These are phyloP conservation scores for Sesia bembeciformis DNA, from an alignment of 2,888 invertebrate species.

Conservation along the genomic window DNA sequence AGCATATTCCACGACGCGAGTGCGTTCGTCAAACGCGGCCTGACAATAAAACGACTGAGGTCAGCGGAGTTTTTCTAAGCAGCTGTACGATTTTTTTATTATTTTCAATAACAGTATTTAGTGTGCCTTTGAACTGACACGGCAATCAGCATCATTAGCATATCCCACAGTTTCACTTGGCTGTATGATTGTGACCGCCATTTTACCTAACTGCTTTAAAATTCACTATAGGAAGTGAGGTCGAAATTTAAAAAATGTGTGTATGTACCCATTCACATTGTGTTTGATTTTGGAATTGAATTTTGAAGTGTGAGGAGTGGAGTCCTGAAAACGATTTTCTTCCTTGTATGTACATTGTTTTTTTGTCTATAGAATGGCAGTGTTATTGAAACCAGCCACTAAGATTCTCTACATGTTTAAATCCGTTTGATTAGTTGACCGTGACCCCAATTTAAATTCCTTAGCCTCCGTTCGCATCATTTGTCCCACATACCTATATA, in stretches of 20 bases:
- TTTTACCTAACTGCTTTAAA: constrained; percentile 25
- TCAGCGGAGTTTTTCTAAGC: constrained; percentile 62
- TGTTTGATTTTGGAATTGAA: neutral
- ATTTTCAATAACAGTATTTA: constrained; percentile 50
- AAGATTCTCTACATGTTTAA: neutral
- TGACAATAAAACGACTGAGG: constrained; percentile 72
- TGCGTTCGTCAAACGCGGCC: constrained; percentile 65
- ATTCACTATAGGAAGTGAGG: constrained; percentile 9
- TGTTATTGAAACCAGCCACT: neutral
- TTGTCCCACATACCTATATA: neutral
- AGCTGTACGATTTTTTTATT: constrained; percentile 57
- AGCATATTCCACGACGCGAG: constrained; percentile 66
- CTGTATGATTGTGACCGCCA: neutral
- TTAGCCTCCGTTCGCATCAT: constrained; percentile 19
- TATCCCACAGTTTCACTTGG: neutral
- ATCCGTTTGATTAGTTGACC: constrained; percentile 22
- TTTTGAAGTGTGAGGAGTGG: neutral
- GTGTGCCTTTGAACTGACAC: constrained; percentile 61
- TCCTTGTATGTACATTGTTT: no score
- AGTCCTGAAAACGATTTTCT: neutral
- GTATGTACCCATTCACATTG: neutral
- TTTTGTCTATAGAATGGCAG: neutral
- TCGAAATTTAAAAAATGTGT: neutral
- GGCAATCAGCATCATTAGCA: neutral
- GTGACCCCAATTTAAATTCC: constrained; percentile 32